phyloP scores from a whole-genome alignment of 2,888 invertebrate species.

The Onthophagus sagittarius region DNA sequence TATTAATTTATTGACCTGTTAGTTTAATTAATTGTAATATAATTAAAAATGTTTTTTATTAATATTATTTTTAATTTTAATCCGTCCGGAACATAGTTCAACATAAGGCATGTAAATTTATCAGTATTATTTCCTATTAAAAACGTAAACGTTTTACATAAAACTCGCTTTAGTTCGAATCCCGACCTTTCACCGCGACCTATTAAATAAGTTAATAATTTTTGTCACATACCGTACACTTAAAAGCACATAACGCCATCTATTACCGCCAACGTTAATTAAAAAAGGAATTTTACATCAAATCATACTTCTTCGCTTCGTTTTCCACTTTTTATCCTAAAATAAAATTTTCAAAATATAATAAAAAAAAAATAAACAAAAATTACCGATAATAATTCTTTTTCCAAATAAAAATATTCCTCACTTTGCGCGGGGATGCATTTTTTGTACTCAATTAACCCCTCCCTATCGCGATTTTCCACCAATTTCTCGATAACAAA shows the following conservation, averaged over 20 bases:
- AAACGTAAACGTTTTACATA: slow-evolving; percentile 33
- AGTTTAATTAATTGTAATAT: slow-evolving; percentile 32
- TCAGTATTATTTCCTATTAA: slow-evolving; percentile 45
- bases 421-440: slow-evolving; percentile 62
- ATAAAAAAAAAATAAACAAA: not conserved
- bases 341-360: slow-evolving; percentile 23
- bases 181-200: not conserved
- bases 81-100: slow-evolving; percentile 28
- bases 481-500: slow-evolving; percentile 61
- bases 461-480: slow-evolving; percentile 59
- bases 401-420: slow-evolving; percentile 71
- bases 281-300: not conserved
- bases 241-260: not conserved
- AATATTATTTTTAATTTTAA: slow-evolving; percentile 23
- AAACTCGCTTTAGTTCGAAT: not conserved
- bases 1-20: slow-evolving; percentile 40
- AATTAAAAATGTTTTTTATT: slow-evolving; percentile 29
- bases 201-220: slow-evolving; percentile 10
- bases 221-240: not conserved
- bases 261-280: no score
- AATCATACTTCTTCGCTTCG: not conserved
- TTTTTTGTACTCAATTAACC: slow-evolving; percentile 61
- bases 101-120: slow-evolving; percentile 42
- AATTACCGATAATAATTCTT: slow-evolving; percentile 50
- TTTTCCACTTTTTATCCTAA: slow-evolving; percentile 40